phyloP scores from a whole-genome alignment of 2,113 vertebrate species.

The Puntigrus tetrazona region DNA sequence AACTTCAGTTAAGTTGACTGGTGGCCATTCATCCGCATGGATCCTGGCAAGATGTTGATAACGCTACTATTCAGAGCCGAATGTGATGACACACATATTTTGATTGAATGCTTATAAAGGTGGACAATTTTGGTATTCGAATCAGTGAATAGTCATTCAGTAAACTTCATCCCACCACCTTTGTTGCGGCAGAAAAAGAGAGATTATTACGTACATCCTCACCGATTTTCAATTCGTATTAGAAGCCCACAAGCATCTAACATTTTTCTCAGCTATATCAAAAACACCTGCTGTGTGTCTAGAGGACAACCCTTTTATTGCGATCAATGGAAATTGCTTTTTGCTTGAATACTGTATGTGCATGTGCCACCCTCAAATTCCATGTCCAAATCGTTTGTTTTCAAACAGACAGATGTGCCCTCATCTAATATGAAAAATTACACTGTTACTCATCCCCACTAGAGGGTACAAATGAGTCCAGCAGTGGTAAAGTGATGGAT shows the following conservation, averaged over 20 bases:
- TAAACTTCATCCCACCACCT: not conserved
- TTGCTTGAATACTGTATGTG: not conserved
- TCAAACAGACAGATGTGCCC: conserved; percentile 9
- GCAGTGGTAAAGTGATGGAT: conserved; percentile 31
- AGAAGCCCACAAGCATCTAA: not conserved
- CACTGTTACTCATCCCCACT: conserved; percentile 24
- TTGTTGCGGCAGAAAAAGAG: not conserved
- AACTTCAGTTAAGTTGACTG: not conserved
- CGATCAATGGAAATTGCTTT: not conserved
- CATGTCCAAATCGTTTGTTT: conserved; percentile 16
- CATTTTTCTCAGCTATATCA: not conserved
- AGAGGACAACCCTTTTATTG: not conserved
- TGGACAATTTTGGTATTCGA: not conserved
- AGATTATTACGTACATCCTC: not conserved
- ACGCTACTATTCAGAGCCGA: not conserved
- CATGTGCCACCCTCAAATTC: conserved; percentile 5
- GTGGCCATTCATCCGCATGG: not conserved
- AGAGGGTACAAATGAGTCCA: conserved; percentile 43
- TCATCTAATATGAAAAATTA: conserved; percentile 16
- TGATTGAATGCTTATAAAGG: not conserved
- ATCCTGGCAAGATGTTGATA: not conserved
- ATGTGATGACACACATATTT: not conserved
- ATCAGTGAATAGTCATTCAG: not conserved
- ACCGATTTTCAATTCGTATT: not conserved
- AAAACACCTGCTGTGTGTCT: not conserved